Percentiles rank a stretch among this genome's conserved stretches.
Evolutionary conservation across 30 jellyfish, hydroid and myxozoan genomes (phyloP).

Genomic region (Aurelia coerulea): DNA sequence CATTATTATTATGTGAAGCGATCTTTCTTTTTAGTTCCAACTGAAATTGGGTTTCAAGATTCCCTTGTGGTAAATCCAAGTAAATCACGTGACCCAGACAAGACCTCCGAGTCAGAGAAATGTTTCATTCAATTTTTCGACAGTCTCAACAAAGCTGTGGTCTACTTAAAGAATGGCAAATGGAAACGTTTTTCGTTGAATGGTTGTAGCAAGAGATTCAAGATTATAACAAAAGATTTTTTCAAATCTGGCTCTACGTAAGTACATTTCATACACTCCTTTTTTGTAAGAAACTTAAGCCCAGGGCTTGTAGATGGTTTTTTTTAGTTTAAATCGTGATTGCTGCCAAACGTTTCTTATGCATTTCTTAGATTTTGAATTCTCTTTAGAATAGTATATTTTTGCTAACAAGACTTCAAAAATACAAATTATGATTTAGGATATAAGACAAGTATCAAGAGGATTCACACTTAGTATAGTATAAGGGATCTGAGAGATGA

Average conservation of each 20-base stretch:
- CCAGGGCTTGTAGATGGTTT: no score
- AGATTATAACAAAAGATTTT: neutral
- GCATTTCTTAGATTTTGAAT: no score
- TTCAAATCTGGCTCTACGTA: slow-evolving; percentile 11
- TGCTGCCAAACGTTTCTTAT: no score
- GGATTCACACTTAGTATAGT: no score
- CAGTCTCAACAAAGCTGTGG: no score
- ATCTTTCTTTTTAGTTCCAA: slow-evolving; percentile 2
- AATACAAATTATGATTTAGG: no score
- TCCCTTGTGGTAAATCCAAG: neutral
- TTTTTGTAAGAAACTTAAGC: neutral
- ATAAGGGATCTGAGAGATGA: no score
- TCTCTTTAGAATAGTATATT: no score
- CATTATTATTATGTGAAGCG: no score
- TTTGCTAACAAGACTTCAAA: no score
- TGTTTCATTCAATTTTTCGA: slow-evolving; percentile 2
- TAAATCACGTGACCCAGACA: slow-evolving; percentile 31
- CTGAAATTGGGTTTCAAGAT: slow-evolving; percentile 21
- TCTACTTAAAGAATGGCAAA: neutral
- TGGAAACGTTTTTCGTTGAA: neutral
- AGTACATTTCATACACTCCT: neutral
- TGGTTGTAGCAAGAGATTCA: slow-evolving; percentile 5
- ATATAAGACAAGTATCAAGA: no score
- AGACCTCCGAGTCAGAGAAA: slow-evolving; percentile 1
- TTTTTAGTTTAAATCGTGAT: no score